Percentiles rank a stretch among this genome's conserved stretches.
phyloP scores from a whole-genome alignment of 2,797 vertebrate species.

The Emydoidea blandingii region DNA sequence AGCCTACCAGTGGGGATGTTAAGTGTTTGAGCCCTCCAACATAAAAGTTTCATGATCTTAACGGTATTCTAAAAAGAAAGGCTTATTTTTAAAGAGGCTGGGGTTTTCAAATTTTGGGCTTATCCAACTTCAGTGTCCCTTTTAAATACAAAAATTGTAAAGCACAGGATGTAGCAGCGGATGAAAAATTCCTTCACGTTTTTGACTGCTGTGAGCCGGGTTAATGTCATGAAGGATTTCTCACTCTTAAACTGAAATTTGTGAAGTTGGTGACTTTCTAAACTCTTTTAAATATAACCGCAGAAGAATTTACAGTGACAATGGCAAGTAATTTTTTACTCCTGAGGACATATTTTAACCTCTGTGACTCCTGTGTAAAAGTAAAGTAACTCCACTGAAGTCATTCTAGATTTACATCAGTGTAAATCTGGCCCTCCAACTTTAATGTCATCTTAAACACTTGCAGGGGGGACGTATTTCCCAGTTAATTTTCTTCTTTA shows the following conservation, averaged over 20 bases:
- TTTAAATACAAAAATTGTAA: neutral
- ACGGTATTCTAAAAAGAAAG: constrained; percentile 61
- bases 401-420: neutral
- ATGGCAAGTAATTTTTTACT: neutral
- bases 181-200: neutral
- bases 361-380: neutral
- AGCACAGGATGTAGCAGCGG: neutral
- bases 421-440: neutral
- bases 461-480: neutral
- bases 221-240: neutral
- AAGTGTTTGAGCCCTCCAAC: constrained; percentile 57
- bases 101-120: neutral
- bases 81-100: constrained; percentile 45
- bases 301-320: neutral
- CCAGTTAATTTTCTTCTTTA: neutral
- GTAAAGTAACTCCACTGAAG: neutral
- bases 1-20: constrained; percentile 49
- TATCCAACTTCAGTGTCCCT: neutral
- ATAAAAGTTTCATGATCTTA: constrained; percentile 55
- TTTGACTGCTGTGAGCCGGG: neutral
- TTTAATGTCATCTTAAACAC: neutral
- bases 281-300: neutral
- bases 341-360: neutral
- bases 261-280: neutral
- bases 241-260: neutral